Evolutionary conservation across 2,888 invertebrate genomes (phyloP).

Genomic region (Lepidochrysops patricia): DNA sequence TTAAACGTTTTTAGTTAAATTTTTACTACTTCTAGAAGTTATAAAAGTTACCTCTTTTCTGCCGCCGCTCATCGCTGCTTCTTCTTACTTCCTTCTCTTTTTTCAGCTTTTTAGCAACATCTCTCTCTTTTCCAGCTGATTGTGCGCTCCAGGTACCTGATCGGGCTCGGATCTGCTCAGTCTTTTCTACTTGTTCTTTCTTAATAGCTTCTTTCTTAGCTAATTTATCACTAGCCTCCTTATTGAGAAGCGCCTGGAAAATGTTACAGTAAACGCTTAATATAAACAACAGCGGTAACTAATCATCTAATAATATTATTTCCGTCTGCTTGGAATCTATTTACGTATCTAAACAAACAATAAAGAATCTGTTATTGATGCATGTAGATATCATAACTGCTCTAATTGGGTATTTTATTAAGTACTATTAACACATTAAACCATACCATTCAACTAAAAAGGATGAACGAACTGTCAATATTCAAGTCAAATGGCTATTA

Average conservation of each 20-base stretch:
- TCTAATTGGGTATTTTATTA: too few species aligned
- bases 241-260: slow-evolving; percentile 13
- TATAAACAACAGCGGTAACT: neutral
- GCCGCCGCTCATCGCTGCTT: slow-evolving; percentile 49
- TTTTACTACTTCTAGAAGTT: too few species aligned
- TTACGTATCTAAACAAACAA: neutral
- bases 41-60: slow-evolving; percentile 50
- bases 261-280: neutral
- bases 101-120: slow-evolving; percentile 32
- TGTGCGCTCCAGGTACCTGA: slow-evolving; percentile 78
- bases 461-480: too few species aligned
- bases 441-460: too few species aligned
- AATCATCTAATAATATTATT: neutral
- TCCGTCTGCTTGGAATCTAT: neutral
- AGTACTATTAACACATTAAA: too few species aligned
- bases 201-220: slow-evolving; percentile 15
- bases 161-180: slow-evolving; percentile 59
- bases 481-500: too few species aligned
- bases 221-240: slow-evolving; percentile 24
- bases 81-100: slow-evolving; percentile 50
- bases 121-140: slow-evolving; percentile 39
- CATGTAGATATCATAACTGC: neutral
- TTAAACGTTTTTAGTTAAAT: too few species aligned
- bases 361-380: neutral
- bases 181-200: slow-evolving; percentile 21